Evolutionary conservation across 2,113 vertebrate genomes (phyloP).

Genomic region (Picathartes gymnocephalus): DNA sequence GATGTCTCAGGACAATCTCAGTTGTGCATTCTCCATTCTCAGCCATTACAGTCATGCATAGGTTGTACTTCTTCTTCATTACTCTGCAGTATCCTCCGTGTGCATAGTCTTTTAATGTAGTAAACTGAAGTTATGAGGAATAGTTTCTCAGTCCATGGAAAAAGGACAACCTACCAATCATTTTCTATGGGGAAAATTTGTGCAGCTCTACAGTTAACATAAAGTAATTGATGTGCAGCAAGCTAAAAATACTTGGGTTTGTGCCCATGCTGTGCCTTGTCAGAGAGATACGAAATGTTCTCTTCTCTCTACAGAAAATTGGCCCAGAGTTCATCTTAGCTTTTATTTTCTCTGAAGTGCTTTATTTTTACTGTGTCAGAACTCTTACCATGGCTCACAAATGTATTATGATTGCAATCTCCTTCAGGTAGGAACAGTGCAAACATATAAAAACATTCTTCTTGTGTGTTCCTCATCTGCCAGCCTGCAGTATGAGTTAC

Average conservation of each 20-base stretch:
- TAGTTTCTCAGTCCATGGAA: not conserved
- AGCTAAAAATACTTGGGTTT: not conserved
- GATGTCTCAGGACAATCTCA: not conserved
- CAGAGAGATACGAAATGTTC: not conserved
- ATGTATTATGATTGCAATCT: not conserved
- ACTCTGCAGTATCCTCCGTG: not conserved
- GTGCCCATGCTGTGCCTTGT: not conserved
- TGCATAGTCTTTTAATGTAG: not conserved
- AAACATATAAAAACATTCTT: not conserved
- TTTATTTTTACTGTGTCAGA: not conserved
- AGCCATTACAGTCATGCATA: not conserved
- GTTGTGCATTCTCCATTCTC: rapidly evolving
- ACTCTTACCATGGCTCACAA: not conserved
- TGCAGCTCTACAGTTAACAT: not conserved
- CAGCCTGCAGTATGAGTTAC: not conserved
- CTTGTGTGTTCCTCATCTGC: not conserved
- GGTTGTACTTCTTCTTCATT: not conserved
- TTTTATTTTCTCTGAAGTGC: not conserved
- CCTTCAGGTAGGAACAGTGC: not conserved
- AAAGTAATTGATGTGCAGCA: not conserved
- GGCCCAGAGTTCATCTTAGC: not conserved
- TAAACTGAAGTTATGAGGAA: not conserved
- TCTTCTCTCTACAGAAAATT: not conserved
- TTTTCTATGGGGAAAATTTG: not conserved
- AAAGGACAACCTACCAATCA: not conserved